Base-by-base conservation (phyloP, 2,113 vertebrate species). In the Actenoides lindsayi region DNA sequence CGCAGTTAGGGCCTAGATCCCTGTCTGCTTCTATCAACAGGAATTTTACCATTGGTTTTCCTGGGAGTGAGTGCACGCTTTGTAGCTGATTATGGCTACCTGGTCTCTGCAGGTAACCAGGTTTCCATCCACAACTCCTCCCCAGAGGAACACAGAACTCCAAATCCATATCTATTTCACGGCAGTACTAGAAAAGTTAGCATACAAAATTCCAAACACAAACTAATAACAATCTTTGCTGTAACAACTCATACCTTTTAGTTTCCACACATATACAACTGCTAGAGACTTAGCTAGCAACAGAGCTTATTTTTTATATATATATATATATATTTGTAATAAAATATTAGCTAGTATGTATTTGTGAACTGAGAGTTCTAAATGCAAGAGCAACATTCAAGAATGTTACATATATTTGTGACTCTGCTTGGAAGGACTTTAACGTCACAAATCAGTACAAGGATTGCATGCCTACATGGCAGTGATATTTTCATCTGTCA, bases 121-220 rank as follows among this genome's bases (percentile, higher is more conserved):
- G 39, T 79, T 93, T 93, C 56, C 39, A 87, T 89, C 76, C 33
- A 90, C 48, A 86, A 10, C 4, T 35, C 39, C 57, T 84, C 42
- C 42, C 27, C 25, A 97, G 35, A 89, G 50, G 30, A 81, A 70
- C n/a, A 86, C 10, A 78, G 50, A 96, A 62, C 63, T 96, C 50
- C 77, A 88, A 87, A 87, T 60, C 46, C 63, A 62, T 21, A 54
- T 71, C 46, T 78, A 16, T 83, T 88, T 96, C 42, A 67, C 11
- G 7, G 59, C 68, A 73, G 44, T 94, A 69, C 77, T 83, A 21
- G 30, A 89, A 83, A 79, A 78, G 50, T 71, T 60, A 81, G 50
- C 46, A 83, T 8, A 84, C 70, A 91, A 91, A 87, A 95, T 90
- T 95, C 46, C 46, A 80, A 91, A 74, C 42, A 33, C 27, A 74